Base-by-base conservation (phyloP, 2,113 vertebrate species). In the Erpornis zantholeuca region DNA sequence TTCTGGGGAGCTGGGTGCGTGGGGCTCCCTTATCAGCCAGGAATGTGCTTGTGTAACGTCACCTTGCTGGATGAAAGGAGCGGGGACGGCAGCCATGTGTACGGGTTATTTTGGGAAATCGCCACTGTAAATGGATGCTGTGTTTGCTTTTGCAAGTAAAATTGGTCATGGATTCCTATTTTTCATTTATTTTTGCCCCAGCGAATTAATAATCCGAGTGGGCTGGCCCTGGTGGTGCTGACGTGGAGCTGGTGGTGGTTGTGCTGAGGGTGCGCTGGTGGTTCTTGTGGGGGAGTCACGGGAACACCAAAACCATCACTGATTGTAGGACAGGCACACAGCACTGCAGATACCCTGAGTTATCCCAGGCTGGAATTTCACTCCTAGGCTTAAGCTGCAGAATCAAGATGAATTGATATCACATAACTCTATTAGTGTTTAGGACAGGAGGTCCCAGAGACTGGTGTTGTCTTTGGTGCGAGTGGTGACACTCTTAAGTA, bases 211-310 rank as follows among this genome's bases (percentile, higher is more conserved):
- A 40, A 6, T 27, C 20, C 31, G 3, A 4, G 70, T 20, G 65
- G 38, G 57, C 29, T 9, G 29, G 47, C 33, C 18, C 29, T 10
- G 65, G 56, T 15, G 18, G 57, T 15, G 61, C 8, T 56, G 56
- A 7, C 7, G 31, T 65, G 77, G 22, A 42, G 66, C 33, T 45
- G 57, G n/a, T 59, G 24, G 19, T 27, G 42, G 4, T 3, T 59
- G 52, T 86, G 36, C 60, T 31, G 84, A 24, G 31, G 35, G 6
- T 28, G 31, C 3, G 13, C n/a, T 59, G 59, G 20, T 7, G 21
- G 15, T 11, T 24, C 50, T 45, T 0, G 0, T 9, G 28, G 47
- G 25, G 53, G 68, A 25, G 45, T 53, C 23, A 13, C 0, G 0
- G 75, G 35, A 50, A 10, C 7, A 1, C 6, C 7, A 35, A 3